phyloP scores from a whole-genome alignment of 2,888 invertebrate genomes.

The Therioaphis trifolii region DNA sequence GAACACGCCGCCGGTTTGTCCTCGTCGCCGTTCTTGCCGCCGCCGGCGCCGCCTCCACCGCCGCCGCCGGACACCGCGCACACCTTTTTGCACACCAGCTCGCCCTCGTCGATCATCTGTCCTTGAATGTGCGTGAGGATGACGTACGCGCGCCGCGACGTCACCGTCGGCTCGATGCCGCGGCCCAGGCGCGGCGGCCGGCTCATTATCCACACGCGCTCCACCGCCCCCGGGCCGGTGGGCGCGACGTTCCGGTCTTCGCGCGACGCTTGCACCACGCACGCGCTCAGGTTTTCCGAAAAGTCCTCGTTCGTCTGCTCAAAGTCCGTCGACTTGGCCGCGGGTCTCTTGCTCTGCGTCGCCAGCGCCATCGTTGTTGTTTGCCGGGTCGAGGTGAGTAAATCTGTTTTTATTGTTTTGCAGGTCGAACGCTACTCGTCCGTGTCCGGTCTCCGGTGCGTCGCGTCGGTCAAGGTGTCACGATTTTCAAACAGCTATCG shows the following conservation, averaged over 20 bases:
- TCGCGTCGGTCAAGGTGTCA: no score
- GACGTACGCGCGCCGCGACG: not conserved
- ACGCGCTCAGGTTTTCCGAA: not conserved
- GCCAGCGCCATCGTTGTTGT: no score
- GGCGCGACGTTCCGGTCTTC: not conserved
- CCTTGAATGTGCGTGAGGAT: not conserved
- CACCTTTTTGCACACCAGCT: not conserved
- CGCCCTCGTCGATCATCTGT: not conserved
- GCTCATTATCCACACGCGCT: constrained; percentile 27
- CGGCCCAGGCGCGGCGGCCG: not conserved
- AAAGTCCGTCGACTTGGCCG: no score
- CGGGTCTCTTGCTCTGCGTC: no score
- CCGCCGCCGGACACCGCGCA: not conserved
- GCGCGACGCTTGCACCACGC: not conserved
- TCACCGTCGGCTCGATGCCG: not conserved
- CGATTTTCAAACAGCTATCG: no score
- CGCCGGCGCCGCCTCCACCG: not conserved
- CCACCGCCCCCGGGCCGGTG: not conserved
- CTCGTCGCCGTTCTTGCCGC: not conserved
- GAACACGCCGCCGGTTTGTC: not conserved
- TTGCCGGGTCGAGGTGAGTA: no score
- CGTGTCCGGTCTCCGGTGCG: no score
- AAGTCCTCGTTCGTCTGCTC: not conserved
- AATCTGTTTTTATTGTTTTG: no score
- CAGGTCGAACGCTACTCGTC: no score